Evolutionary conservation across 2,797 vertebrate genomes (phyloP).

Genomic region (Alcedo atthis): DNA sequence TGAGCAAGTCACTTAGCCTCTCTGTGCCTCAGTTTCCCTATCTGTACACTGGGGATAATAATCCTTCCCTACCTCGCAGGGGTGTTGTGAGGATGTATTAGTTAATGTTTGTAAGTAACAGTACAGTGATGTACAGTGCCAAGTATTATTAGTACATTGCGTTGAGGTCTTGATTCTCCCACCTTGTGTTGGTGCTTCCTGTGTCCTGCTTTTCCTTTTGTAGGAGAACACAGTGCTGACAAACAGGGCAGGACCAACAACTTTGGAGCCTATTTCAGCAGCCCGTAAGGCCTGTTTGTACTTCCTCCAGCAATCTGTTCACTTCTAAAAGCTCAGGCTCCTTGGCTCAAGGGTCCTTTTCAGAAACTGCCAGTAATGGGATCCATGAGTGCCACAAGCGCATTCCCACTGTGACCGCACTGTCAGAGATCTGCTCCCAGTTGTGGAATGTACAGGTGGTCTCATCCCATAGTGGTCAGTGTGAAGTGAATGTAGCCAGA

Average conservation of each 20-base stretch:
- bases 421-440: neutral
- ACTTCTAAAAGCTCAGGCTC: neutral
- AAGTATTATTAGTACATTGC: conserved; percentile 63
- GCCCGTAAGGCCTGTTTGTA: neutral
- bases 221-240: neutral
- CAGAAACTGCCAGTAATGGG: neutral
- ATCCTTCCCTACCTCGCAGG: conserved; percentile 68
- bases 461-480: neutral
- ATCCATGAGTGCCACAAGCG: neutral
- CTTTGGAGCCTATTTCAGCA: neutral
- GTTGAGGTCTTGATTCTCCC: conserved; percentile 57
- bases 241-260: neutral
- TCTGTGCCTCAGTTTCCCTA: conserved; percentile 65
- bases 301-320: neutral
- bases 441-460: neutral
- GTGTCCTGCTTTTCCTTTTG: conserved; percentile 33
- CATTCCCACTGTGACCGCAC: neutral
- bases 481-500: neutral
- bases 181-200: conserved; percentile 41
- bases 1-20: conserved; percentile 49
- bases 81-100: conserved; percentile 73
- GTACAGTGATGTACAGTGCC: conserved; percentile 66
- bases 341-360: neutral
- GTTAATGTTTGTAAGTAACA: conserved; percentile 64
- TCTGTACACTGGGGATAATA: conserved; percentile 47